phyloP scores from a whole-genome alignment of 2,888 invertebrate species.

The Onchidella celtica region DNA sequence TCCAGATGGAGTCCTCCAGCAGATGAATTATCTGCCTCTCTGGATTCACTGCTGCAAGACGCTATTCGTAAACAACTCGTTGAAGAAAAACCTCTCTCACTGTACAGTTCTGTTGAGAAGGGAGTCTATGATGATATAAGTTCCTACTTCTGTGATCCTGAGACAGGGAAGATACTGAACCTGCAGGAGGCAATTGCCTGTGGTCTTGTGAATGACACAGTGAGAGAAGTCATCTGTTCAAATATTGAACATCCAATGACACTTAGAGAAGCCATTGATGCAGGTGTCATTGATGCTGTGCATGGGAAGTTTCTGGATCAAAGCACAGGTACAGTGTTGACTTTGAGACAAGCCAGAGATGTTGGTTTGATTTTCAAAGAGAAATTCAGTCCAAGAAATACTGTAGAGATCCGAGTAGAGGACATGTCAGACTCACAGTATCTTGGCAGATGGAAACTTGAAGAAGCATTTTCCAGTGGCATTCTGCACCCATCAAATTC shows the following conservation, averaged over 20 bases:
- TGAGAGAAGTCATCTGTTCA: conserved; percentile 55
- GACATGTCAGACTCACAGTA: conserved; percentile 66
- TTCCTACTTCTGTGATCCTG: conserved; percentile 91
- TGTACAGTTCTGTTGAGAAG: conserved; percentile 68
- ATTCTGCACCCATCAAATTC: conserved; percentile 71
- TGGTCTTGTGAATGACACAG: conserved; percentile 83
- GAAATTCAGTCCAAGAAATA: conserved; percentile 59
- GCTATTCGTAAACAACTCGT: conserved; percentile 57
- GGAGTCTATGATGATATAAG: conserved; percentile 78
- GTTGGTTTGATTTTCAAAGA: conserved; percentile 56
- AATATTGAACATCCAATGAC: conserved; percentile 85
- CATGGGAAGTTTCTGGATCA: conserved; percentile 83
- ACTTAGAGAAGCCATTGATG: conserved; percentile 87
- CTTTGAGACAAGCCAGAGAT: conserved; percentile 81
- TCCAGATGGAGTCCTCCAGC: conserved; percentile 57
- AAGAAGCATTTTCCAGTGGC: conserved; percentile 72
- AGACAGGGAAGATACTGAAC: conserved; percentile 88
- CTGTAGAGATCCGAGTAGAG: conserved; percentile 71
- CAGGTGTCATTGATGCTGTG: conserved; percentile 70
- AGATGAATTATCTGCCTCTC: conserved; percentile 66
- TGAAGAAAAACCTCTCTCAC: conserved; percentile 58
- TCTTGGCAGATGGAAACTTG: conserved; percentile 63
- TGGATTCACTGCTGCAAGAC: conserved; percentile 67
- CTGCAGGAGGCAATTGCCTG: conserved; percentile 91
- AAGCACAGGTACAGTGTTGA: conserved; percentile 82